These are phyloP conservation scores for Tiphia femorata DNA, from an alignment of 2,888 invertebrate species.

Conservation along the genomic window DNA sequence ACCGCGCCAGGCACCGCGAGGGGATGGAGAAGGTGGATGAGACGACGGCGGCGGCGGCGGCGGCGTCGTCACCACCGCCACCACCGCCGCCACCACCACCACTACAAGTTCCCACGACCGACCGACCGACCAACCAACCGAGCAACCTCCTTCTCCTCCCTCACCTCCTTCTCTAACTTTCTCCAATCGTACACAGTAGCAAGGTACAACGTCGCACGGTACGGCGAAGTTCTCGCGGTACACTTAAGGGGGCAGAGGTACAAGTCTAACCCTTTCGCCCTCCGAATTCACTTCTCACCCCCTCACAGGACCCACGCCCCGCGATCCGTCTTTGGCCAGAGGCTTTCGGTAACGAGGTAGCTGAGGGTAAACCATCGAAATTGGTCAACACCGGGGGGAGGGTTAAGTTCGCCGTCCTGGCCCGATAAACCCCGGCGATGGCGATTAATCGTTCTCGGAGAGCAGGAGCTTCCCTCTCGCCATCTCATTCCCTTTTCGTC, in stretches of 20 bases:
- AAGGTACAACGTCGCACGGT: too few species aligned
- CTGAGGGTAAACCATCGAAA: slow-evolving; percentile 47
- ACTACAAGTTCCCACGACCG: too few species aligned
- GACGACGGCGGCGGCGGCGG: too few species aligned
- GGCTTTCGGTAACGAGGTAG: slow-evolving; percentile 37
- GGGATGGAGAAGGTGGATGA: too few species aligned
- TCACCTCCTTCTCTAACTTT: too few species aligned
- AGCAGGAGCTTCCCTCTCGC: neutral
- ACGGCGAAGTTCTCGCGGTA: slow-evolving; percentile 36
- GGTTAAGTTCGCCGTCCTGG: slow-evolving; percentile 46
- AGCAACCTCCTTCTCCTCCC: too few species aligned
- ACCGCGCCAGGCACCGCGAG: neutral
- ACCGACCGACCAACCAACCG: too few species aligned
- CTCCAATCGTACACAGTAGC: too few species aligned
- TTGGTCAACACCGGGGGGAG: slow-evolving; percentile 53
- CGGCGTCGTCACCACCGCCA: too few species aligned
- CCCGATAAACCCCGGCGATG: slow-evolving; percentile 38
- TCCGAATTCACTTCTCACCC: neutral
- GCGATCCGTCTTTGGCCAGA: slow-evolving; percentile 15
- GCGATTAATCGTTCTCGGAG: slow-evolving; percentile 43
- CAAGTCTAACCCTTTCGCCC: slow-evolving; percentile 11
- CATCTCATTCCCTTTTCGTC: too few species aligned
- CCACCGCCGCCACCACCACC: too few species aligned
- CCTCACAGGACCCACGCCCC: neutral
- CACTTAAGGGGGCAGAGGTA: slow-evolving; percentile 40